Evolutionary conservation across 2,888 invertebrate genomes (phyloP).

Genomic region (Hirtodrosophila duncani): DNA sequence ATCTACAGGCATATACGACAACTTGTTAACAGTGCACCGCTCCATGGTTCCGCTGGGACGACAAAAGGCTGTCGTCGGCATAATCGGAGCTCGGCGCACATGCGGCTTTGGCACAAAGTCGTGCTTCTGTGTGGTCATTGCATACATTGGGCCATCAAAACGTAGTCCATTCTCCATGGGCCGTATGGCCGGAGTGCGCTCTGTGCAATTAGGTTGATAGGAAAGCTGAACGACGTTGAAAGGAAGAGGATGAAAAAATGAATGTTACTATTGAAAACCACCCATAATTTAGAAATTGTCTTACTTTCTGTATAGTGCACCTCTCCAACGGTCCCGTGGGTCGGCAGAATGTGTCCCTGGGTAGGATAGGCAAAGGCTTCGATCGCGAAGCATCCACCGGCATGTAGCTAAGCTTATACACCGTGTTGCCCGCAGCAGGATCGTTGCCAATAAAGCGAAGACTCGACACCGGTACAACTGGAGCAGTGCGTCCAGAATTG

Average conservation of each 20-base stretch:
- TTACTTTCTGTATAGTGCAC: slow-evolving; percentile 75
- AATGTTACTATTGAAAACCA: background rate
- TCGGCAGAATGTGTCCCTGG: slow-evolving; percentile 59
- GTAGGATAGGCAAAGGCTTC: slow-evolving; percentile 67
- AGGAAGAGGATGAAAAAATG: background rate
- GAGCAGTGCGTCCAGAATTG: slow-evolving; percentile 53
- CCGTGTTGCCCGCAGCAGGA: slow-evolving; percentile 63
- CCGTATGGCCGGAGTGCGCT: slow-evolving; percentile 80
- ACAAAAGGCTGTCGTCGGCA: slow-evolving; percentile 63
- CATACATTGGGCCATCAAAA: slow-evolving; percentile 85
- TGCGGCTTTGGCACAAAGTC: slow-evolving; percentile 84
- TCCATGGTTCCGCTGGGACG: slow-evolving; percentile 71
- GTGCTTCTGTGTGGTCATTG: slow-evolving; percentile 85
- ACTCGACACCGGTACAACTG: slow-evolving; percentile 57
- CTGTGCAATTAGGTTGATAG: slow-evolving; percentile 80
- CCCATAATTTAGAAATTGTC: background rate
- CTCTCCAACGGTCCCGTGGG: slow-evolving; percentile 69
- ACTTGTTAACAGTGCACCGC: slow-evolving; percentile 74
- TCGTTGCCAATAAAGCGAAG: slow-evolving; percentile 71
- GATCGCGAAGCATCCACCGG: slow-evolving; percentile 63
- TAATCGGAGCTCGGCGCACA: slow-evolving; percentile 69
- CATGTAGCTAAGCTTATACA: slow-evolving; percentile 76
- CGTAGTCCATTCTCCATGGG: slow-evolving; percentile 82
- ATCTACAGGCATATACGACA: slow-evolving; percentile 76
- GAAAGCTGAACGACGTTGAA: slow-evolving; percentile 79